Base-by-base conservation (phyloP, 2,888 invertebrate species). In the Sisyra terminalis region DNA sequence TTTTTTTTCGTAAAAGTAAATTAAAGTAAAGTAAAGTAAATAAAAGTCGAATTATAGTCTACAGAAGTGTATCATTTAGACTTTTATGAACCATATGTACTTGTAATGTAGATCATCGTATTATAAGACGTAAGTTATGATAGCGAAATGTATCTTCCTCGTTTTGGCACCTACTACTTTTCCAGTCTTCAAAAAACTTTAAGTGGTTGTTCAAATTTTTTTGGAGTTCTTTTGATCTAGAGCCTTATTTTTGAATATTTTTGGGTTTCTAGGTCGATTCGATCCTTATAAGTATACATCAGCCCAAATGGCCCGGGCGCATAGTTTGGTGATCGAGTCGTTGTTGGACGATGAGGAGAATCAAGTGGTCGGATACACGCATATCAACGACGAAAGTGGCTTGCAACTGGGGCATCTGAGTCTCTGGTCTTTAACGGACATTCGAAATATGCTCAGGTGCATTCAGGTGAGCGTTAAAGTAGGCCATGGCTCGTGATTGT, bases 321-420 rank as follows among this genome's bases (percentile, higher is more conserved):
- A 89, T 60, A 83, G 86, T 46, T 67, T 90, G 58, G 75, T 87
- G n/a, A 81, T 84, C 42, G 90, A 92, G 53, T 68, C 81, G 0
- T 59, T 89, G 9, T 68, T 90, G 64, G 88, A 90, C 57, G 88
- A 90, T 51, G 88, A 89, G 48, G 70, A 78, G 50, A 80, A 78
- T 48, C 85, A 85, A 60, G 75, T 89, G 35, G 71, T 82, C 44
- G 92, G 92, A 1, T 87, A 88, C 61, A 77, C 79, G 0, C 82
- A 88, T 57, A 72, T 86, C 45, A 83, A 85, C 53, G 86, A 87
- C 54, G 84, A 85, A 53, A 77, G 77, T 7, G 85, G 84, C 40
- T 75, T 87, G 63, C 79, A 78, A 53, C 83, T 86, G 81, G 78
- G 83, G 0, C 86, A 86, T 51, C 70, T 86, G 29, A 82, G 81